Base-by-base conservation (phyloP, 2,888 invertebrate genomes). In the Pseudanteris insignis region DNA sequence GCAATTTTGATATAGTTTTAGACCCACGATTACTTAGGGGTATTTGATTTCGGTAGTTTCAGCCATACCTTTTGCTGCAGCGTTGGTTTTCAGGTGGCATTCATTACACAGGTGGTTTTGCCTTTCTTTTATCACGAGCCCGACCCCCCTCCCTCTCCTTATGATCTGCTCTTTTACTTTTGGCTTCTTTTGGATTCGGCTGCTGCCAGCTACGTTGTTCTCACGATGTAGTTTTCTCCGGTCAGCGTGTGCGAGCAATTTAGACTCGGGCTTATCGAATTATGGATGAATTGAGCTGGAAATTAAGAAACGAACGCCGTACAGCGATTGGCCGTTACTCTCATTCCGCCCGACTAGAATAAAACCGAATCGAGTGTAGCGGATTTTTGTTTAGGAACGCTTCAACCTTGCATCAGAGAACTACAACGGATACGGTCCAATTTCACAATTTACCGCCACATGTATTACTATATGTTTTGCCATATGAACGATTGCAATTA, bases 221-320 rank as follows among this genome's bases (percentile, higher is more conserved):
- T 38, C 54, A 48, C 48, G 38, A 38, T 18, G 48, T 36, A 21
- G 36, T 9, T 18, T 36, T n/a, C n/a, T n/a, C n/a, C 7, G 15
- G 46, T 1, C 34, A n/a, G 18, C 10, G 8, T 10, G 36, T 30
- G 46, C 13, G 30, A 18, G 43, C 25, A 30, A 36, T 53, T 37
- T 14, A 12, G 10, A 18, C 24, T 12, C 12, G 21, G 37, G 18
- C 14, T 43, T 41, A 26, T 33, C 28, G 37, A 36, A 43, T 43
- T 30, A 30, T 30, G 33, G 13, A 32, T 21, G 43, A 30, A 53
- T 36, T 10, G 37, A 36, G 25, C 10, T 15, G 29, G 43, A 34
- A 53, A 43, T 53, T 53, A 40, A 43, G 37, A 33, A 40, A 50
- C 11, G 50, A 28, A 32, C 30, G 32, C 9, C 26, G 29, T 10